Percentiles rank a stretch among this genome's conserved stretches.
Evolutionary conservation across 2,888 invertebrate genomes (phyloP).

Genomic region (Aspidiotus rigidus): DNA sequence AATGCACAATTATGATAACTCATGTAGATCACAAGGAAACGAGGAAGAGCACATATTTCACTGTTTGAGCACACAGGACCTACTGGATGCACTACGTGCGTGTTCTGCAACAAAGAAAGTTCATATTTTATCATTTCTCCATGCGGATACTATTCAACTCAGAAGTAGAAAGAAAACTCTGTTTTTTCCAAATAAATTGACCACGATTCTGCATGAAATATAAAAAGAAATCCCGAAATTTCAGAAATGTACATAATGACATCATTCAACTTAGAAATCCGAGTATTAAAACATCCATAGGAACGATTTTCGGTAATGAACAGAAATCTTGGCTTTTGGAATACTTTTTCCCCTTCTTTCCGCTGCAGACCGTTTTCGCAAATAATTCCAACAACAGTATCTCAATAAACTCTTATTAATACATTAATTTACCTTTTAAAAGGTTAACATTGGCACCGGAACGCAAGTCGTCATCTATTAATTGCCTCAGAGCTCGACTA

Average conservation of each 20-base stretch:
- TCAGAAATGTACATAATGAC: background rate
- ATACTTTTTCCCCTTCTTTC: too few species aligned
- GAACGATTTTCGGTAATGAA: too few species aligned
- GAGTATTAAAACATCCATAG: too few species aligned
- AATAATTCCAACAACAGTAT: background rate
- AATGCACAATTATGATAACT: background rate
- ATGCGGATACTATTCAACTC: too few species aligned
- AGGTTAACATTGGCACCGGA: constrained; percentile 22
- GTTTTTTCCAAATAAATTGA: too few species aligned
- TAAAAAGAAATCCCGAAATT: background rate
- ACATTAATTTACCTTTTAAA: constrained; percentile 18
- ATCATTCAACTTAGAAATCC: too few species aligned
- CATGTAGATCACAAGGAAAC: background rate
- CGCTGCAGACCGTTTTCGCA: background rate
- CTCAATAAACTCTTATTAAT: background rate
- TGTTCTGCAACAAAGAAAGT: background rate
- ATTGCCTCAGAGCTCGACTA: constrained; percentile 21
- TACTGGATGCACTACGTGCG: background rate
- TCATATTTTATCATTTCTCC: too few species aligned
- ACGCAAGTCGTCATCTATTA: constrained; percentile 24
- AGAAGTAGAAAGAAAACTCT: too few species aligned
- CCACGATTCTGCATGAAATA: too few species aligned
- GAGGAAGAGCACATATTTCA: constrained; percentile 3
- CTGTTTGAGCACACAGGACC: background rate
- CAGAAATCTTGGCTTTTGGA: too few species aligned